Base-by-base conservation (phyloP, 1,140 invertebrate genomes). In the Amphibalanus amphitrite region DNA sequence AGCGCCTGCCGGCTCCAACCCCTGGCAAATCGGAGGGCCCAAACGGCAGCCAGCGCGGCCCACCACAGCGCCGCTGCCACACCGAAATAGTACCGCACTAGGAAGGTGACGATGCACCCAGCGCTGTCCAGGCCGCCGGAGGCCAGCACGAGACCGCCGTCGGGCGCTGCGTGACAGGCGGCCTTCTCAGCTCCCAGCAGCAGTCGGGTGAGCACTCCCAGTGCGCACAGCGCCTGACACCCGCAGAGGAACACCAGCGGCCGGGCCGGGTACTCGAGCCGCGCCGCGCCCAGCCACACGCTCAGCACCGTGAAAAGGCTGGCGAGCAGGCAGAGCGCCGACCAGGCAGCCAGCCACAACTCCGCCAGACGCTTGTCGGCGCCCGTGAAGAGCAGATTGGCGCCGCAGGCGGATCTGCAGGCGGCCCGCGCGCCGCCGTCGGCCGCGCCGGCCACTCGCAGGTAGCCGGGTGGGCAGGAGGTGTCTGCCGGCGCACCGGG, bases 171-270 rank as follows among this genome's bases (percentile, higher is more conserved):
- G 40, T 76, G 70, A 68, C 77, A 78, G 0, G 77, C 73, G 25
- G 76, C 70, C 0, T 72, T 70, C 17, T 77, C 75, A 15, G 73
- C 64, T 20, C 74, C 74, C 17, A 71, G 71, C 30, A 75, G 69
- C 40, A 75, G 59, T 29, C 74, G 73, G 64, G 64, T 17, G 20
- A 74, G 65, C n/a, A 59, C 38, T 1, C 1, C 90, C 74, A 92
- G 82, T 70, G 93, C 91, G 38, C 98, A 93, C 84, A 97, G 90
- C 65, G 97, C 83, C 80, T 97, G 98, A 79, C 96, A 99, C 17
- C 97, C 86, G 25, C 94, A 94, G 70, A 99, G 82, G 80, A 97
- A 98, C 74, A 99, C 95, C 73, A 99, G 97, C 0, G 96, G 94
- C 74, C 95, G 83, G 81, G 98, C 95, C 0, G 97, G 97, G 82